phyloP scores from a whole-genome alignment of 2,797 vertebrate genomes.

The Melanotaenia nigrans region DNA sequence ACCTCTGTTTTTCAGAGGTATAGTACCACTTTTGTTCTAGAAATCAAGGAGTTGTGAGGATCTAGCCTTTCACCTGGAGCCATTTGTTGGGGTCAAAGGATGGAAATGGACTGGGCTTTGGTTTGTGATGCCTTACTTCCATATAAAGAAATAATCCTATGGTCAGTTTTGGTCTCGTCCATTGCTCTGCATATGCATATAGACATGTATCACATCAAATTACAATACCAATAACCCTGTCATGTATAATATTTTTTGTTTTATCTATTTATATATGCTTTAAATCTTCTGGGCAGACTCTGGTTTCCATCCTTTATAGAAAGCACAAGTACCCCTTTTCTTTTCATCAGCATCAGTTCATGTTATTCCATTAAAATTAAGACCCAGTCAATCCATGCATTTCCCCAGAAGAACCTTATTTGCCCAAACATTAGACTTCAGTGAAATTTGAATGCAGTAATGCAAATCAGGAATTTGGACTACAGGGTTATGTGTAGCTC shows the following conservation, averaged over 20 bases:
- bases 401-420: slow-evolving; percentile 4
- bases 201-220: background rate
- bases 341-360: background rate
- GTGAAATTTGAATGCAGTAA: background rate
- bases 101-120: background rate
- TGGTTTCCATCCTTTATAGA: background rate
- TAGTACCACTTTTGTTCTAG: background rate
- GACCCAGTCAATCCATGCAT: slow-evolving; percentile 5
- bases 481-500: slow-evolving; percentile 13
- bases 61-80: background rate
- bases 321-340: background rate
- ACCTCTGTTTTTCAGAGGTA: no score
- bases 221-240: background rate
- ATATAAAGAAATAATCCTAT: background rate
- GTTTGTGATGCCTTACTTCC: background rate
- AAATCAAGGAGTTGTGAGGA: background rate
- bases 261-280: no score
- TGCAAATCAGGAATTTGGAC: slow-evolving; percentile 12
- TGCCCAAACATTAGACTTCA: background rate
- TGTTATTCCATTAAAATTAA: background rate
- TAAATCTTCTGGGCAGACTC: background rate
- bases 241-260: background rate
- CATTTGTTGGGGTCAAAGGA: background rate
- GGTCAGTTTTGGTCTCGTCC: background rate
- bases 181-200: background rate